A percentile compares a stretch with the other conserved stretches of the same genome.
These are phyloP conservation scores for Erpobdella octoculata DNA, from an alignment of 2,888 invertebrate species.

Conservation along the genomic window DNA sequence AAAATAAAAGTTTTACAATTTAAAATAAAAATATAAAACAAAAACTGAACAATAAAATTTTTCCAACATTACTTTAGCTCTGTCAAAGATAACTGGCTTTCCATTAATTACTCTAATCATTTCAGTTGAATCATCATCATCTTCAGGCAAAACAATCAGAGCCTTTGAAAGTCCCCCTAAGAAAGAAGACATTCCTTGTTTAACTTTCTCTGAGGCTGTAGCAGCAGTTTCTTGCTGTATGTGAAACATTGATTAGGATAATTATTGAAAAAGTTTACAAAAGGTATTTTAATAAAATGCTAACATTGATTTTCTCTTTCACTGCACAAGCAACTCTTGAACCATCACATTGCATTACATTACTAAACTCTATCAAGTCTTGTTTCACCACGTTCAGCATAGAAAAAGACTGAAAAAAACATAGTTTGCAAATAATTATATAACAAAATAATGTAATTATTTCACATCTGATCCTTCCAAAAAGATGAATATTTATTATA, in stretches of 20 bases:
- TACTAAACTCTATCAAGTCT: conserved; percentile 48
- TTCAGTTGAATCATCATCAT: conserved; percentile 42
- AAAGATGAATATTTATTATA: no score
- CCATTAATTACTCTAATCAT: conserved; percentile 27
- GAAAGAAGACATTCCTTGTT: conserved; percentile 44
- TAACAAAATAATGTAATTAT: no score
- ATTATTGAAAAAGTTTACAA: background rate
- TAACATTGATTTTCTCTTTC: conserved; percentile 42
- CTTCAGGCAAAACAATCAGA: conserved; percentile 44
- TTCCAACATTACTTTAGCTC: conserved; percentile 42
- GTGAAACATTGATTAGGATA: background rate
- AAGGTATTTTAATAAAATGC: no score
- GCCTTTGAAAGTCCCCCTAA: conserved; percentile 46
- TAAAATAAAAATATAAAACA: background rate
- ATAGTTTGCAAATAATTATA: no score
- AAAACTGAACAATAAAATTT: background rate
- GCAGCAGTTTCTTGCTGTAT: conserved; percentile 33
- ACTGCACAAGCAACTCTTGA: conserved; percentile 43
- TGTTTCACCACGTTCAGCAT: conserved; percentile 47
- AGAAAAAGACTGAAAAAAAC: conserved; percentile 37
- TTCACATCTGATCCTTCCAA: no score
- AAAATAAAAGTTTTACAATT: conserved; percentile 36
- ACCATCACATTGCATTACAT: conserved; percentile 46
- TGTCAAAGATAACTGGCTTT: conserved; percentile 43
- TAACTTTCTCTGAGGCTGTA: conserved; percentile 42